Evolutionary conservation across 2,113 vertebrate species (phyloP).

Genomic region (Gopherus flavomarginatus): DNA sequence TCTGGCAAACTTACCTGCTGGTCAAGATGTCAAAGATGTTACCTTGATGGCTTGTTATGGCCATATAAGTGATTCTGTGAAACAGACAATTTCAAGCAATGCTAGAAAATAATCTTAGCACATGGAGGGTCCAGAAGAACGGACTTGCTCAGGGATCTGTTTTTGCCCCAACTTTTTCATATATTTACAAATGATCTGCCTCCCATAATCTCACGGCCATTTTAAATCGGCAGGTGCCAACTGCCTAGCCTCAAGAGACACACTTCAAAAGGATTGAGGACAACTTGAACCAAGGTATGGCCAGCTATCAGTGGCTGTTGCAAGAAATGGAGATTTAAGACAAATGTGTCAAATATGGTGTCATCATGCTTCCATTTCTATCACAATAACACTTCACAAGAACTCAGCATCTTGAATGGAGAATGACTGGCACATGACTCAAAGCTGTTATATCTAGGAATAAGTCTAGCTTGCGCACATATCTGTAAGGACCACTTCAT

Average conservation of each 20-base stretch:
- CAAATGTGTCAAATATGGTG: not conserved
- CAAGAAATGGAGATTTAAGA: not conserved
- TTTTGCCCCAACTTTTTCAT: not conserved
- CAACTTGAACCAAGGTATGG: not conserved
- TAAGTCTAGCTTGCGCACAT: not conserved
- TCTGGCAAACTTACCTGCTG: not conserved
- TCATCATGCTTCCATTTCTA: not conserved
- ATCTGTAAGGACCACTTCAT: not conserved
- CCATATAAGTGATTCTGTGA: not conserved
- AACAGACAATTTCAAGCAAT: not conserved
- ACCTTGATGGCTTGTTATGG: not conserved
- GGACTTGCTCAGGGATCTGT: not conserved
- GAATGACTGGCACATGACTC: not conserved
- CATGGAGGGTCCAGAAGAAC: not conserved
- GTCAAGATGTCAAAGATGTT: not conserved
- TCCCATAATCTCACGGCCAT: not conserved
- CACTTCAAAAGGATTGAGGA: not conserved
- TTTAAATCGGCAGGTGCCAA: not conserved
- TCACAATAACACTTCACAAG: not conserved
- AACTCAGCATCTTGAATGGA: not conserved
- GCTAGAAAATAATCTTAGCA: not conserved
- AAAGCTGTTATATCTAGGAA: not conserved
- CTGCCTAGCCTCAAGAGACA: not conserved
- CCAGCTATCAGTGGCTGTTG: not conserved
- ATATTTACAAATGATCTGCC: not conserved